These are phyloP conservation scores for Anabas testudineus DNA, from an alignment of 2,797 vertebrate genomes.

Conservation along the genomic window DNA sequence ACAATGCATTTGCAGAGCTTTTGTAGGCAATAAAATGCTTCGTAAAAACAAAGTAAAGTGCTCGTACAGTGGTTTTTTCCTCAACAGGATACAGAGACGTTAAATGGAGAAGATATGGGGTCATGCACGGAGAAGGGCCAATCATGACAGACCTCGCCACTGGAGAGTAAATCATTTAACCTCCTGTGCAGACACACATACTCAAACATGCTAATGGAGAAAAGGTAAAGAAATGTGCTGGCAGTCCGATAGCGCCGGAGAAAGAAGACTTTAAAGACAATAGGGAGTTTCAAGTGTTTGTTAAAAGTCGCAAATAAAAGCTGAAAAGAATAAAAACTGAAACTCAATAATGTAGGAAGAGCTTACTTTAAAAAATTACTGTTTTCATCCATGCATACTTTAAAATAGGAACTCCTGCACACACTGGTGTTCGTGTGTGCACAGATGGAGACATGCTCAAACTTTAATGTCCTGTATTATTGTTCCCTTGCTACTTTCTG, in stretches of 20 bases:
- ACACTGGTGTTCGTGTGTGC: not conserved
- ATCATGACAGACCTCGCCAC: slow-evolving; percentile 50
- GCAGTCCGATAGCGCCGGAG: not conserved
- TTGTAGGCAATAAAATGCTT: slow-evolving; percentile 67
- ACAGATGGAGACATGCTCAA: not conserved
- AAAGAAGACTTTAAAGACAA: slow-evolving; percentile 5
- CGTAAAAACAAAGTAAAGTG: slow-evolving; percentile 68
- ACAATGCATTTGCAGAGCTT: slow-evolving; percentile 70
- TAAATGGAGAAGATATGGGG: slow-evolving; percentile 66
- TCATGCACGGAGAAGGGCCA: slow-evolving; percentile 76
- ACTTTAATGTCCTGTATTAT: not conserved
- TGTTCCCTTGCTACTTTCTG: not conserved
- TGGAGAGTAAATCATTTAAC: slow-evolving; percentile 70
- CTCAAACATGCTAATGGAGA: slow-evolving; percentile 34
- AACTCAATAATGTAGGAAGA: not conserved
- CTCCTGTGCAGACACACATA: slow-evolving; percentile 29
- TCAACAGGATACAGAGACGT: slow-evolving; percentile 43
- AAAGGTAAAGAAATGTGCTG: slow-evolving; percentile 12
- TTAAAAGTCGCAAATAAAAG: slow-evolving; percentile 2
- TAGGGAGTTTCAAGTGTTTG: not conserved
- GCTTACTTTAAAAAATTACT: not conserved
- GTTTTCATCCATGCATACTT: not conserved
- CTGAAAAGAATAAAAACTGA: slow-evolving; percentile 1
- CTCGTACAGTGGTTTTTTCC: slow-evolving; percentile 66
- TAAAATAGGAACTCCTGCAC: not conserved